Evolutionary conservation across 2,797 vertebrate genomes (phyloP).

Genomic region (Phrynocephalus forsythii): DNA sequence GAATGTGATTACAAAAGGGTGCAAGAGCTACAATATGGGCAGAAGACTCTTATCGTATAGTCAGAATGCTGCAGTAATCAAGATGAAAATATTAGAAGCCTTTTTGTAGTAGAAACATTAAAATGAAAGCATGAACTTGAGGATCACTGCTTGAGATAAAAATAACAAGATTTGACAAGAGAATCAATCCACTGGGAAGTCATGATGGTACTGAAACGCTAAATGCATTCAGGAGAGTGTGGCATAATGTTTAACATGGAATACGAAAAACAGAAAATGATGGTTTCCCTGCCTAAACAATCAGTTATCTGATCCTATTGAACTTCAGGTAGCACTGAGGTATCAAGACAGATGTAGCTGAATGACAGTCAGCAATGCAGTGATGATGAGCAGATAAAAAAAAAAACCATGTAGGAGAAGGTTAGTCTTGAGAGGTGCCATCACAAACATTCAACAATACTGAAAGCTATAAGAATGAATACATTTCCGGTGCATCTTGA

Average conservation of each 20-base stretch:
- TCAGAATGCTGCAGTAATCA: not conserved
- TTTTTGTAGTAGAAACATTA: not conserved
- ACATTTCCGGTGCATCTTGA: not conserved
- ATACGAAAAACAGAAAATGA: not conserved
- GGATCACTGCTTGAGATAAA: not conserved
- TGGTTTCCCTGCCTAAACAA: not conserved
- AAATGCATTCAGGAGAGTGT: not conserved
- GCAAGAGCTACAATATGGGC: not conserved
- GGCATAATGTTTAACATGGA: not conserved
- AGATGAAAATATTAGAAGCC: conserved; percentile 5
- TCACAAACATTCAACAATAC: not conserved
- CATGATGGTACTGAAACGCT: not conserved
- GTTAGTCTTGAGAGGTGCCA: not conserved
- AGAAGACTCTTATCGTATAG: no score
- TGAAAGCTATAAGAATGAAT: conserved; percentile 1
- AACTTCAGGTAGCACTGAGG: not conserved
- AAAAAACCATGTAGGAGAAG: not conserved
- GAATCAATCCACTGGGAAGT: not conserved
- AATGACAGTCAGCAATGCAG: not conserved
- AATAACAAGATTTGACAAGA: conserved; percentile 11
- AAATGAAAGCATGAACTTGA: not conserved
- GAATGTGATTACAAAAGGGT: not conserved
- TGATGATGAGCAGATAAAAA: not conserved
- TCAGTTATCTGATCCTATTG: not conserved
- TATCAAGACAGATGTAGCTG: not conserved